A percentile compares a stretch with the other conserved stretches of the same genome.
phyloP scores from a whole-genome alignment of 2,113 vertebrate genomes.

The Mustela lutreola region DNA sequence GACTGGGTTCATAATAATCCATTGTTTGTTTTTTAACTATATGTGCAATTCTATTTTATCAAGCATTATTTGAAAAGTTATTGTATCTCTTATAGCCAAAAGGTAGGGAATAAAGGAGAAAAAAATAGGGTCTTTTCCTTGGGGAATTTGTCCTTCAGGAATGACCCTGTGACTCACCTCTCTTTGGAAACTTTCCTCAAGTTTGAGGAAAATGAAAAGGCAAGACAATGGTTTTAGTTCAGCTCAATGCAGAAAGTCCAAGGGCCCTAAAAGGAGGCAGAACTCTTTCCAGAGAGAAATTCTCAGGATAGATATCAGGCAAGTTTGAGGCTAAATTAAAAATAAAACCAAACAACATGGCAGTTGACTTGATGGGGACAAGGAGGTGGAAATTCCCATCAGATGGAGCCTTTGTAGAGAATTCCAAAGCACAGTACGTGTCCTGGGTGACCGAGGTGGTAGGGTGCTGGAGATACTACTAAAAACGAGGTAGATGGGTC shows the following conservation, averaged over 20 bases:
- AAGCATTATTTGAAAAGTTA: neutral
- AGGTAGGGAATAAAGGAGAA: neutral
- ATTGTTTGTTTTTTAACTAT: neutral
- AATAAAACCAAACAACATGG: neutral
- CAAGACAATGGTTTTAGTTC: neutral
- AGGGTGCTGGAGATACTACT: neutral
- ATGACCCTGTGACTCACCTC: neutral
- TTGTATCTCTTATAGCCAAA: neutral
- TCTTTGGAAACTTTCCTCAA: neutral
- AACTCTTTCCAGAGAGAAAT: neutral
- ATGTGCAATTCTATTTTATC: neutral
- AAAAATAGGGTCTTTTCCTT: neutral
- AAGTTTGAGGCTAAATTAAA: neutral
- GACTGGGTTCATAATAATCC: neutral
- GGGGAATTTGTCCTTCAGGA: neutral
- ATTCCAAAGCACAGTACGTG: accelerated
- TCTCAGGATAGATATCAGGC: constrained; percentile 1
- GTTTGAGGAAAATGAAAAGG: neutral
- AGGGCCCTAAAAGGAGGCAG: neutral
- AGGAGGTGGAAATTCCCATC: neutral
- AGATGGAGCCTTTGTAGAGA: neutral
- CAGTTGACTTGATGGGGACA: neutral
- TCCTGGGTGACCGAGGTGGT: neutral
- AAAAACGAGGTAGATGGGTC: neutral
- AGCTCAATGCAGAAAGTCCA: neutral